Conservation (phyloP, 2,113 vertebrate genomes). For the Pardalotus punctatus region DNA sequence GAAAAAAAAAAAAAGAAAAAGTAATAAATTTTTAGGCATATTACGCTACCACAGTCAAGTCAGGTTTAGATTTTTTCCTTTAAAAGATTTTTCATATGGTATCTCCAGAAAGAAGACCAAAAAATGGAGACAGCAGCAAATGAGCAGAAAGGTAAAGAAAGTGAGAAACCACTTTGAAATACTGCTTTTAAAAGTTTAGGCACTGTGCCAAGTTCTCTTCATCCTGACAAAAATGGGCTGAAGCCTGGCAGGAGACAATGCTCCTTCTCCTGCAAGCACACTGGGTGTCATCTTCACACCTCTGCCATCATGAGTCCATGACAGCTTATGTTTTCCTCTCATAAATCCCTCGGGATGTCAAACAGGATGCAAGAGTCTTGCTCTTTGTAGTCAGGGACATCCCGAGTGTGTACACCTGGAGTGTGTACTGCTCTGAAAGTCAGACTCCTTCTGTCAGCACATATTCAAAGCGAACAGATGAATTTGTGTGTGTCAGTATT, state of each 20-base stretch:
- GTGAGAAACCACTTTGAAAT: neutral
- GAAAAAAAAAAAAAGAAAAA: no score
- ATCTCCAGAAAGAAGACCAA: neutral
- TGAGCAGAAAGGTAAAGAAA: neutral
- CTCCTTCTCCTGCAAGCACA: neutral
- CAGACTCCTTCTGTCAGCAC: slow-evolving; percentile 58
- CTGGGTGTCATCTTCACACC: neutral
- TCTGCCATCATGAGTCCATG: neutral
- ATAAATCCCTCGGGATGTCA: neutral
- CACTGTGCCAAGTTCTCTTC: neutral
- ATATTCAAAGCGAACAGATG: slow-evolving; percentile 44
- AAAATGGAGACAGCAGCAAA: neutral
- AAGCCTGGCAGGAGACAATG: neutral
- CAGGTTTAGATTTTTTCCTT: neutral
- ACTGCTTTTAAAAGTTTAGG: neutral
- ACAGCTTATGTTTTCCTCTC: slow-evolving; percentile 14
- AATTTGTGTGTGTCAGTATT: slow-evolving; percentile 44
- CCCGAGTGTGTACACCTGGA: slow-evolving; percentile 32
- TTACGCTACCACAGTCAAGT: neutral
- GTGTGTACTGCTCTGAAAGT: neutral
- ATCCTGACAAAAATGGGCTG: neutral
- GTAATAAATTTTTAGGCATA: neutral
- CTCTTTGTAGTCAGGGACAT: neutral
- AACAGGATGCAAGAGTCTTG: slow-evolving; percentile 46
- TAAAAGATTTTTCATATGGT: neutral